Percentiles rank a stretch among this genome's conserved stretches.
Evolutionary conservation across 2,888 invertebrate genomes (phyloP).

Genomic region (Dromius quadrimaculatus): DNA sequence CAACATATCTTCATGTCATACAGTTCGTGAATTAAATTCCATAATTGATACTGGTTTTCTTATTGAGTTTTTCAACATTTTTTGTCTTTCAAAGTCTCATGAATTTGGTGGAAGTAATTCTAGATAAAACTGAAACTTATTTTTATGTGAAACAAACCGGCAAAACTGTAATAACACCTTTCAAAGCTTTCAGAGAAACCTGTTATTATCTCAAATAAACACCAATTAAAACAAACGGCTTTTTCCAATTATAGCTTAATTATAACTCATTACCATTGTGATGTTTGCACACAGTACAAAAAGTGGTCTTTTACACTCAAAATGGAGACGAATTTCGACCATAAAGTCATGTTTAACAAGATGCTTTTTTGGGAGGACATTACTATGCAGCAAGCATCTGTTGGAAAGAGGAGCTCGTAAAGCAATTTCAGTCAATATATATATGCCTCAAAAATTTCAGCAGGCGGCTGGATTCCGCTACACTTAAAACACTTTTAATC

Average conservation of each 20-base stretch:
- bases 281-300: slow-evolving; percentile 31
- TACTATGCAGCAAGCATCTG: slow-evolving; percentile 39
- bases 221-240: slow-evolving; percentile 39
- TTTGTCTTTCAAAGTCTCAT: too few relatives aligned
- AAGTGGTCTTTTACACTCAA: slow-evolving; percentile 1
- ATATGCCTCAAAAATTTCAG: slow-evolving; percentile 1
- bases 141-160: too few relatives aligned
- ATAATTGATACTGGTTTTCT: too few relatives aligned
- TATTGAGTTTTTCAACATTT: too few relatives aligned
- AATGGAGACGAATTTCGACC: slow-evolving; percentile 2
- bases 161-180: slow-evolving; percentile 24
- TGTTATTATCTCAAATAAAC: slow-evolving; percentile 32
- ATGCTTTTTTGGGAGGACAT: slow-evolving; percentile 12
- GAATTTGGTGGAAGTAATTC: too few relatives aligned
- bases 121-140: too few relatives aligned
- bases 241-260: slow-evolving; percentile 43
- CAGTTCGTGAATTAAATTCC: too few relatives aligned
- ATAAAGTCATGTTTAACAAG: slow-evolving; percentile 12
- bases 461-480: slow-evolving; percentile 12
- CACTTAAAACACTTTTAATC: slow-evolving; percentile 23
- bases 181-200: slow-evolving; percentile 19
- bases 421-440: slow-evolving; percentile 36
- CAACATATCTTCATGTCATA: too few relatives aligned
- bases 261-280: slow-evolving; percentile 36
- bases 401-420: slow-evolving; percentile 34